Percentiles rank a stretch among this genome's conserved stretches.
Conservation (phyloP, 92 coral and sea anemone genomes). For the Epizoanthus illoricatus region DNA sequence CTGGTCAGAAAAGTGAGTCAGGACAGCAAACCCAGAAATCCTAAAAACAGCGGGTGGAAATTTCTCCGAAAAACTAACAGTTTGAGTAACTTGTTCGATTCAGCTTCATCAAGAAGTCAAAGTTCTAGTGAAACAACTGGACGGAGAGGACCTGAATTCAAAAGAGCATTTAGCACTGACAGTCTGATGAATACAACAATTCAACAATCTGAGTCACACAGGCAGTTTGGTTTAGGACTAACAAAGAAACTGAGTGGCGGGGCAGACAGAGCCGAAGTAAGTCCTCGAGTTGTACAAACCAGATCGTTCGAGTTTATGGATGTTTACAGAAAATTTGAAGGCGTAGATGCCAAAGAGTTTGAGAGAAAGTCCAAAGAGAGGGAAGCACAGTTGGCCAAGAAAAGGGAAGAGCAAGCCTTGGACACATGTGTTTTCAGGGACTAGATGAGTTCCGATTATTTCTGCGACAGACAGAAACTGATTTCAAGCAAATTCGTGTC, state of each 20-base stretch:
- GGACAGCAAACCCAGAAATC: conserved; percentile 34
- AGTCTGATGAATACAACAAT: background rate
- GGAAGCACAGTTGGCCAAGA: conserved; percentile 26
- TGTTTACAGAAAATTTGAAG: conserved; percentile 34
- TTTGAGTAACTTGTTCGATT: conserved; percentile 19
- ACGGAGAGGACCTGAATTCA: background rate
- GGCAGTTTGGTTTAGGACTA: background rate
- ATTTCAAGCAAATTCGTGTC: conserved; percentile 35
- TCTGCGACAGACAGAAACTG: conserved; percentile 17
- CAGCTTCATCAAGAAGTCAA: background rate
- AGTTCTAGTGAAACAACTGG: background rate
- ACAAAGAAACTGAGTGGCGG: background rate
- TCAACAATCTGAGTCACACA: background rate
- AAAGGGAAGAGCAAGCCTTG: conserved; percentile 22
- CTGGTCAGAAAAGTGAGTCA: conserved; percentile 14
- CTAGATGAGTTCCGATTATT: conserved; percentile 32
- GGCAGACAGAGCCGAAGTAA: background rate
- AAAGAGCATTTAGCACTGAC: background rate
- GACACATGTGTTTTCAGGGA: conserved; percentile 17
- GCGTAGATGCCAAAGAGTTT: conserved; percentile 20
- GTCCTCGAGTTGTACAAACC: conserved; percentile 17
- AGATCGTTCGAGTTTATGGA: conserved; percentile 35
- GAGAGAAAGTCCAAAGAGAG: conserved; percentile 26
- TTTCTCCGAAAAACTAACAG: conserved; percentile 32
- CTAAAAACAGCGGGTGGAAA: conserved; percentile 23